Conservation (phyloP, 2,888 invertebrate species). For the Drosophila mulleri region DNA sequence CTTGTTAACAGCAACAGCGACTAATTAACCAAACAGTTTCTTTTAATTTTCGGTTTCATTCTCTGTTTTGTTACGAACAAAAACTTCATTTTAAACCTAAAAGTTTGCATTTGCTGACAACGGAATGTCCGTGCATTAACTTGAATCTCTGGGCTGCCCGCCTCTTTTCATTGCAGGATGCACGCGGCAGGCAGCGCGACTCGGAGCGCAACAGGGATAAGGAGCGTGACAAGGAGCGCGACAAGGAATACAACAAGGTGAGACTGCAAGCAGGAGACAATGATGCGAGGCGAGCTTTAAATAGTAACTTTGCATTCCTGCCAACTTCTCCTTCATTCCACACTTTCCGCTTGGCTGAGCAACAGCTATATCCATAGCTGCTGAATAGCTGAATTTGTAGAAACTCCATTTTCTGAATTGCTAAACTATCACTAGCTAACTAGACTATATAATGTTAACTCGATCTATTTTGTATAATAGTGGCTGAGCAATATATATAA, state of each 20-base stretch:
- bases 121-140: conserved; percentile 24
- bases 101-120: not conserved
- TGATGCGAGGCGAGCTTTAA: not conserved
- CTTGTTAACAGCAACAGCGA: conserved; percentile 13
- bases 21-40: conserved; percentile 9
- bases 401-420: not conserved
- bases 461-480: not conserved
- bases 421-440: too few species aligned
- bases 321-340: not conserved
- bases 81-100: not conserved
- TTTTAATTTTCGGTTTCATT: conserved; percentile 4
- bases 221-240: conserved; percentile 62
- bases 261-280: not conserved
- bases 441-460: too few species aligned
- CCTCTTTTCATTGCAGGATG: conserved; percentile 54
- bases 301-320: not conserved
- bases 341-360: not conserved
- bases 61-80: conserved; percentile 4
- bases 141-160: conserved; percentile 15
- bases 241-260: conserved; percentile 60
- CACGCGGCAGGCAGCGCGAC: conserved; percentile 48
- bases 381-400: not conserved
- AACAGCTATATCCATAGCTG: not conserved
- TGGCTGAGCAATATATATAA: not conserved
- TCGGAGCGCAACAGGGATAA: conserved; percentile 49